Percentiles rank a stretch among this genome's conserved stretches.
phyloP scores from a whole-genome alignment of 2,797 vertebrate species.

The Momotus momota region DNA sequence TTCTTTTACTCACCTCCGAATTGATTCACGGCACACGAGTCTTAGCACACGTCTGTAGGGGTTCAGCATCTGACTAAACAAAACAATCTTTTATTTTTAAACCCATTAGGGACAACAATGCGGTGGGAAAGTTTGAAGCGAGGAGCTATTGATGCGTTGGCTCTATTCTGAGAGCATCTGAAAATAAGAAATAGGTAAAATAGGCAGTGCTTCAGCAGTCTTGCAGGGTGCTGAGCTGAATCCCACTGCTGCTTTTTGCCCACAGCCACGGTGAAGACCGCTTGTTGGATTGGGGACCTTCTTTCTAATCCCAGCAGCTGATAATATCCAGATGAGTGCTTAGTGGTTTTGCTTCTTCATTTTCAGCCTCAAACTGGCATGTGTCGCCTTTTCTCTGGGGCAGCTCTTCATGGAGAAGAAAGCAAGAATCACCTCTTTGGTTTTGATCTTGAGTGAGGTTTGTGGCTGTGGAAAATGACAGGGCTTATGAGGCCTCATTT shows the following conservation, averaged over 20 bases:
- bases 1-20: neutral
- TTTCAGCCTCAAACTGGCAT: neutral
- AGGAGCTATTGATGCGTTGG: neutral
- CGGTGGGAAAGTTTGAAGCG: neutral
- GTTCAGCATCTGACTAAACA: constrained; percentile 38
- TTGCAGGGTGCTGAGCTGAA: neutral
- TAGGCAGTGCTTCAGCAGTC: neutral
- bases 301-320: neutral
- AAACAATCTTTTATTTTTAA: neutral
- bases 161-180: neutral
- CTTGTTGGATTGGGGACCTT: neutral
- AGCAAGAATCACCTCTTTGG: neutral
- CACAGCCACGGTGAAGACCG: neutral
- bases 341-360: neutral
- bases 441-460: neutral
- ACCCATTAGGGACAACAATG: neutral
- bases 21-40: neutral
- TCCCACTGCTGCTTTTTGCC: neutral
- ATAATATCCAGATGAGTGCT: neutral
- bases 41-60: neutral
- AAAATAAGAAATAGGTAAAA: neutral
- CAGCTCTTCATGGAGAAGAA: neutral
- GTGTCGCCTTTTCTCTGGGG: neutral
- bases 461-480: neutral
- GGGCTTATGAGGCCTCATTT: accelerated